Evolutionary conservation across 2,888 invertebrate species (phyloP), one percentile per base, ranked within the genome.

Genomic region (Chirona hameri): DNA sequence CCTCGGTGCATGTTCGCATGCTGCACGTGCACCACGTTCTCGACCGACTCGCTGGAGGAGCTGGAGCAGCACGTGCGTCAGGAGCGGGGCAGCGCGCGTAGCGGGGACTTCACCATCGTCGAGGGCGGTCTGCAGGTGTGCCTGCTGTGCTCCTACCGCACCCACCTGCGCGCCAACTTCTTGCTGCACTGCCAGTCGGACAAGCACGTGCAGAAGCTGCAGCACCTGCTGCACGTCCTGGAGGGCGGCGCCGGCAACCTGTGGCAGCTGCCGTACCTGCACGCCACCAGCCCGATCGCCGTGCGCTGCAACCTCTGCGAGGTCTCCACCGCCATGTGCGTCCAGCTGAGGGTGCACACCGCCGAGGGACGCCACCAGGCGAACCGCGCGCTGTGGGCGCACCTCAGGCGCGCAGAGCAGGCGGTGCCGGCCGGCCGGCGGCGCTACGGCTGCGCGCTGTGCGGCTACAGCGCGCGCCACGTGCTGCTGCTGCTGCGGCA

Each of bases 181-280:
- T 99, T 99, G 90, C 92, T 99, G 85, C 99, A 99, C 89, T 99
- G 98, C 89, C 98, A 99, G 90, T 99, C 99, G 84, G 99, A 99
- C 90, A 99, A 99, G 88, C 99, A 99, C 90, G 91, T 99, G 86
- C 99, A 99, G 89, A 92, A 98, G 88, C 91, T 99, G 87, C 98
- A 98, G 89, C 95, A 98, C 88, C 96, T 99, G 82, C 99, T 99
- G 89, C 99, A 99, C 89, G 96, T 99, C 83, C 97, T 98, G 87
- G 99, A 99, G 90, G 99, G 97, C 83, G 95, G 96, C 10, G 92
- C 93, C 72, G 90, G 93, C 84, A 96, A 96, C 89, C 96, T 96
- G 88, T 96, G 96, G 96, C 94, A 95, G 87, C 89, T 96, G 85
- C 95, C 95, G 88, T 95, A 96, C 89, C 92, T 94, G 87, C 92